Percentiles rank a stretch among this genome's conserved stretches.
phyloP scores from a whole-genome alignment of 2,113 vertebrate species.

The Acinonyx jubatus region DNA sequence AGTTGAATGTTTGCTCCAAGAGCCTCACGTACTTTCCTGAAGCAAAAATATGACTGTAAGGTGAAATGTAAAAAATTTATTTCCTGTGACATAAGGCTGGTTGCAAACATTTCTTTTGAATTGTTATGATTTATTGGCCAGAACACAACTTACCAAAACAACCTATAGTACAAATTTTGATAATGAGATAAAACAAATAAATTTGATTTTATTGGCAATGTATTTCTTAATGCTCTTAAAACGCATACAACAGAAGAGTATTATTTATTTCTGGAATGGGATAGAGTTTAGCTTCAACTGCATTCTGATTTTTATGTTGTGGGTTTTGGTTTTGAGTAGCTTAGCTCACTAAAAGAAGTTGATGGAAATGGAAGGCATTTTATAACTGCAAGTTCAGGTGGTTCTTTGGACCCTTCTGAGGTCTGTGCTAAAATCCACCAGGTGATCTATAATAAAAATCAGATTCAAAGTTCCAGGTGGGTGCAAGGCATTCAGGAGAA shows the following conservation, averaged over 20 bases:
- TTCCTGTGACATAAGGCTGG: not conserved
- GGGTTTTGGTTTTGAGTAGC: not conserved
- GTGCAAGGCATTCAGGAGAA: not conserved
- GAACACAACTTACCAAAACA: not conserved
- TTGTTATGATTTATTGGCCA: slow-evolving; percentile 8
- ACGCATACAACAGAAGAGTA: not conserved
- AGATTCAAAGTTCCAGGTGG: not conserved
- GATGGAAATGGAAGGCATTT: not conserved
- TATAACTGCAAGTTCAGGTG: not conserved
- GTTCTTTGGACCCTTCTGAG: not conserved
- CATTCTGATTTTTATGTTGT: not conserved
- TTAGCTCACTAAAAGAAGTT: not conserved
- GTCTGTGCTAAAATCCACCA: not conserved
- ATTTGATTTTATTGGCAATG: not conserved
- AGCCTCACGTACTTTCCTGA: not conserved
- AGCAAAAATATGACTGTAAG: not conserved
- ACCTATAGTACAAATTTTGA: not conserved
- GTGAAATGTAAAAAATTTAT: not conserved
- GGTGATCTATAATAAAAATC: not conserved
- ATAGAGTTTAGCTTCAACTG: not conserved
- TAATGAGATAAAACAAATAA: not conserved
- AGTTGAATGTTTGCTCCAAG: not conserved
- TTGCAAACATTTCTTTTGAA: not conserved
- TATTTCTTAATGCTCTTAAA: not conserved
- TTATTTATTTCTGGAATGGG: not conserved